phyloP scores from a whole-genome alignment of 2,888 invertebrate species.

The Molorchus minor region DNA sequence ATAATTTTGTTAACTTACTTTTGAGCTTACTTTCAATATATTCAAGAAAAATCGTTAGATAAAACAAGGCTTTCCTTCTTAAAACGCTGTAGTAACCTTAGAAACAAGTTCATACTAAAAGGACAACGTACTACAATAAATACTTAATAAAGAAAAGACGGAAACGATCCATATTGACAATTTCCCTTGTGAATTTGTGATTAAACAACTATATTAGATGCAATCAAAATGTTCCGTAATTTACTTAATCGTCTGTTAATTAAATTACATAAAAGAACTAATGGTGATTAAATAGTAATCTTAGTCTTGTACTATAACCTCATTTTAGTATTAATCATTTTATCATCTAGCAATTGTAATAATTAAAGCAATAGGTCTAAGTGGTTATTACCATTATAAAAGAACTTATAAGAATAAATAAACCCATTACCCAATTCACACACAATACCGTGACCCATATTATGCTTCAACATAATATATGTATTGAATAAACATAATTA shows the following conservation, averaged over 20 bases:
- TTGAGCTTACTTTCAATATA: too few species aligned
- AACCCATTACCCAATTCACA: constrained; percentile 46
- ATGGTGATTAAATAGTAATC: constrained; percentile 54
- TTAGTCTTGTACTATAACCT: constrained; percentile 42
- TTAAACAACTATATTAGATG: constrained; percentile 39
- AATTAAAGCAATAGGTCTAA: constrained; percentile 55
- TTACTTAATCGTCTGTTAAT: constrained; percentile 58
- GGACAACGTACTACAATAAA: too few species aligned
- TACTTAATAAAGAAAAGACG: too few species aligned
- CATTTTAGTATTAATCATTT: constrained; percentile 49
- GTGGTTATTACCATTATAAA: constrained; percentile 49
- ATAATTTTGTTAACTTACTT: too few species aligned
- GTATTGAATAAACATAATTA: constrained; percentile 34
- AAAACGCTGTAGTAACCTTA: too few species aligned
- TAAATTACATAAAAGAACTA: constrained; percentile 57
- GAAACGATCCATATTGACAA: too few species aligned
- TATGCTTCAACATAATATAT: constrained; percentile 32
- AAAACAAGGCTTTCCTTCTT: too few species aligned
- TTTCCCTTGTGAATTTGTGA: constrained; percentile 33
- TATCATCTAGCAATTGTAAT: constrained; percentile 49
- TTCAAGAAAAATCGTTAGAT: too few species aligned
- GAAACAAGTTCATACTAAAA: too few species aligned
- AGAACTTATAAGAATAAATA: constrained; percentile 41
- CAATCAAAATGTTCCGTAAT: constrained; percentile 48
- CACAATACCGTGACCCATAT: constrained; percentile 36